Evolutionary conservation across 92 coral and sea anemone species (phyloP), one percentile per base, ranked within the genome.

Genomic region (Actinernus sp.): DNA sequence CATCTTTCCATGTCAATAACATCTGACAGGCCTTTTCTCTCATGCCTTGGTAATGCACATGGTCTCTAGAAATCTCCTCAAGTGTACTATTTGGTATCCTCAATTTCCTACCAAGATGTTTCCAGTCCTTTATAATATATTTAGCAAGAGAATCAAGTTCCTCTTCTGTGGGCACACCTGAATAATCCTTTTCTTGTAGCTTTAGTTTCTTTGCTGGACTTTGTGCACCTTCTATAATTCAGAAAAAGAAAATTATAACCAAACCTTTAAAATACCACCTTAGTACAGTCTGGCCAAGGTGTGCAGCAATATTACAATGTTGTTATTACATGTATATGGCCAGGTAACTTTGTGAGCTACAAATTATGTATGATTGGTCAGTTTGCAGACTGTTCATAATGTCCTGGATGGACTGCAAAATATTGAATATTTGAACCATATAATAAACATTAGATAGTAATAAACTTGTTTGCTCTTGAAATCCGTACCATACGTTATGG

Each of bases 1-100:
- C 73, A 22, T 95, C 90, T 21, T 55, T 60, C 97, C 99, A 95
- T 21, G 64, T 87, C 41, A 83, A 47, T 3, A 95, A 56, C 86
- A 95, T 74, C 53, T 82, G 95, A 49, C 45, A 81, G 31, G 92
- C 90, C 56, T 95, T 80, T 27, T 95, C 99, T 21, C 61, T 58
- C n/a, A 85, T 62, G 7, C 79, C 84, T 9, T 41, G 66, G 37
- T 79, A 84, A 38, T 84, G 85, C 2, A 83, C 39, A 50, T 91
- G 58, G 61, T 95, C 99, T 16, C 68, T 51, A 14, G 81, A 67
- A 8, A 95, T 84, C 37, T 87, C 97, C 27, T 84, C 83, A 0
- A 95, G 68, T 65, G 55, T 83, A 50, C 67, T 79, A 27, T 76
- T 81, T 16, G 72, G 56, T 27, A 95, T 63, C 43, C 67, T 72